A percentile compares a stretch with the other conserved stretches of the same genome.
phyloP scores from a whole-genome alignment of 2,113 vertebrate species.

The Terrapene triunguis region DNA sequence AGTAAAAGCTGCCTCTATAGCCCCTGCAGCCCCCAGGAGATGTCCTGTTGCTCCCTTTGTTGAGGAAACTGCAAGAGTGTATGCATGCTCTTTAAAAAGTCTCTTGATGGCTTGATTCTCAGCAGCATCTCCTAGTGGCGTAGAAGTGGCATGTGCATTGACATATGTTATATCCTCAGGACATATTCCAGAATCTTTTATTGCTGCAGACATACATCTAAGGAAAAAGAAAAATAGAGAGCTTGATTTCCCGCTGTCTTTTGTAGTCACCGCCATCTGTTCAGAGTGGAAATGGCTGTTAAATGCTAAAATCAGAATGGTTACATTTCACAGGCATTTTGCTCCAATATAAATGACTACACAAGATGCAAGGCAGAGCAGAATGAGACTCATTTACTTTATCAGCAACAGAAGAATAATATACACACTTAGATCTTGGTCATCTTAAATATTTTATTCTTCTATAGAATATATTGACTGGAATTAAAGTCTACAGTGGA shows the following conservation, averaged over 20 bases:
- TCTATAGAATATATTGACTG: neutral
- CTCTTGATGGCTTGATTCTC: conserved; percentile 94
- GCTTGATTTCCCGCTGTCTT: neutral
- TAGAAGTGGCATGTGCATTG: conserved; percentile 97
- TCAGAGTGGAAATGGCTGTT: neutral
- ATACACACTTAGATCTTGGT: neutral
- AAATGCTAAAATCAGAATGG: neutral
- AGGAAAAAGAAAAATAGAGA: neutral
- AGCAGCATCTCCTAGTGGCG: conserved; percentile 93
- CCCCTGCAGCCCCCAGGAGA: conserved; percentile 93
- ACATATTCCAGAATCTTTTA: conserved; percentile 85
- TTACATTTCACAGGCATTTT: neutral
- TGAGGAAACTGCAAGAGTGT: conserved; percentile 89
- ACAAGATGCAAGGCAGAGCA: neutral
- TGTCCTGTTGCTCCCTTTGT: conserved; percentile 97
- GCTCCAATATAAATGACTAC: neutral
- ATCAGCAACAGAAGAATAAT: neutral
- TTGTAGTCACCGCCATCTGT: neutral
- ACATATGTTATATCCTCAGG: conserved; percentile 89
- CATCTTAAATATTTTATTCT: neutral
- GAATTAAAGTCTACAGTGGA: neutral
- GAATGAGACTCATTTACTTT: neutral
- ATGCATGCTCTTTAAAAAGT: conserved; percentile 84
- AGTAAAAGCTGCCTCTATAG: conserved; percentile 93
- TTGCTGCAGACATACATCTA: conserved; percentile 95